A percentile compares a stretch with the other conserved stretches of the same genome.
phyloP scores from a whole-genome alignment of 1,140 invertebrate species.

The Asobara japonica region DNA sequence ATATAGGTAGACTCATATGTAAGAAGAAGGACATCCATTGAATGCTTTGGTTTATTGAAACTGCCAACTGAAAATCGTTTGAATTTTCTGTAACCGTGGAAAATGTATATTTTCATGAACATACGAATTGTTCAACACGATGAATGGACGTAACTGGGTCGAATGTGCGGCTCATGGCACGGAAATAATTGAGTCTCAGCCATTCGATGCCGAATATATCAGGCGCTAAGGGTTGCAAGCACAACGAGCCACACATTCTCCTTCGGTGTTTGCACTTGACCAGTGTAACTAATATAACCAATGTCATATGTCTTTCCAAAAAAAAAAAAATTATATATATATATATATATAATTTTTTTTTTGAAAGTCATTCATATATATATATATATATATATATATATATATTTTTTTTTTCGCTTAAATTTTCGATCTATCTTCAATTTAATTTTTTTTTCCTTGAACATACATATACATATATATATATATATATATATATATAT shows the following conservation, averaged over 20 bases:
- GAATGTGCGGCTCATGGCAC: constrained; percentile 26
- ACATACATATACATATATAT: too few species aligned
- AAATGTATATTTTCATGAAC: constrained; percentile 9
- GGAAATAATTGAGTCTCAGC: constrained; percentile 34
- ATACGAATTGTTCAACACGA: constrained; percentile 32
- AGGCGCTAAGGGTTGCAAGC: constrained; percentile 45
- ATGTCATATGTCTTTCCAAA: constrained; percentile 46
- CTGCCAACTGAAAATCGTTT: neutral
- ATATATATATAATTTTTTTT: too few species aligned
- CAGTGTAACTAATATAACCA: constrained; percentile 52
- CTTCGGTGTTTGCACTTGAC: constrained; percentile 59
- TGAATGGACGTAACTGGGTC: constrained; percentile 46
- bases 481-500: too few species aligned
- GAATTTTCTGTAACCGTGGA: neutral
- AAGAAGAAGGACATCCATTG: too few species aligned
- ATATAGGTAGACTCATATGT: too few species aligned
- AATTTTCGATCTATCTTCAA: too few species aligned
- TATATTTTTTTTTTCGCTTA: too few species aligned
- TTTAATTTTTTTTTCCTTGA: too few species aligned
- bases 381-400: too few species aligned
- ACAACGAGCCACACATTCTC: constrained; percentile 50
- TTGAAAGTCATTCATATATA: too few species aligned
- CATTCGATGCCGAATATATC: constrained; percentile 16
- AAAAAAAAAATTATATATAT: too few species aligned
- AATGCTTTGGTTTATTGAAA: too few species aligned